Percentiles rank a stretch among this genome's conserved stretches.
Evolutionary conservation across 2,888 invertebrate genomes (phyloP).

Genomic region (Ptilodon capucinus): DNA sequence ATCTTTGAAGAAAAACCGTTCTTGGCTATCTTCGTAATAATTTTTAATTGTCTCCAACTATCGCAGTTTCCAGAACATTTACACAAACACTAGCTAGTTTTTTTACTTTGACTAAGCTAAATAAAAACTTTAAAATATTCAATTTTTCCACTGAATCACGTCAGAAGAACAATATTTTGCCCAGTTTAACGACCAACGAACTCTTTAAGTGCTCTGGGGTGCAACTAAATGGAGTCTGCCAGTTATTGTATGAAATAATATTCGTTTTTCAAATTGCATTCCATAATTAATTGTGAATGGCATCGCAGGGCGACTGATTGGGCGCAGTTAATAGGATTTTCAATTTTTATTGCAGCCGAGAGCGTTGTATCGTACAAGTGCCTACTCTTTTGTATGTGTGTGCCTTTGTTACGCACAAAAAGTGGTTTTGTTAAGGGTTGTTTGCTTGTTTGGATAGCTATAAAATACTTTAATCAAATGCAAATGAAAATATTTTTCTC

Average conservation of each 20-base stretch:
- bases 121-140: background rate
- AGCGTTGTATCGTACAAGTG: background rate
- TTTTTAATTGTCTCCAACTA: constrained; percentile 20
- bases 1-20: background rate
- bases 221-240: constrained; percentile 6
- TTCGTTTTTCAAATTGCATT: constrained; percentile 16
- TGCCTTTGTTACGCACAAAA: background rate
- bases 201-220: constrained; percentile 12
- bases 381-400: background rate
- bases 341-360: no score
- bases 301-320: constrained; percentile 13
- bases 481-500: no score
- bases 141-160: constrained; percentile 19
- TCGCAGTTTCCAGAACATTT: constrained; percentile 15
- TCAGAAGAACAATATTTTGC: constrained; percentile 17
- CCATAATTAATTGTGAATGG: constrained; percentile 10
- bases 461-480: no score
- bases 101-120: no score
- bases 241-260: constrained; percentile 14
- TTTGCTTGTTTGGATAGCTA: no score
- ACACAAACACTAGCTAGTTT: constrained; percentile 2
- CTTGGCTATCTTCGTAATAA: constrained; percentile 17
- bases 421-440: no score
- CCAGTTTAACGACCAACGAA: constrained; percentile 9
- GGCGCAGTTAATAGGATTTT: background rate